These are phyloP conservation scores for Callosobruchus maculatus DNA, from an alignment of 2,888 invertebrate species.

Conservation along the genomic window DNA sequence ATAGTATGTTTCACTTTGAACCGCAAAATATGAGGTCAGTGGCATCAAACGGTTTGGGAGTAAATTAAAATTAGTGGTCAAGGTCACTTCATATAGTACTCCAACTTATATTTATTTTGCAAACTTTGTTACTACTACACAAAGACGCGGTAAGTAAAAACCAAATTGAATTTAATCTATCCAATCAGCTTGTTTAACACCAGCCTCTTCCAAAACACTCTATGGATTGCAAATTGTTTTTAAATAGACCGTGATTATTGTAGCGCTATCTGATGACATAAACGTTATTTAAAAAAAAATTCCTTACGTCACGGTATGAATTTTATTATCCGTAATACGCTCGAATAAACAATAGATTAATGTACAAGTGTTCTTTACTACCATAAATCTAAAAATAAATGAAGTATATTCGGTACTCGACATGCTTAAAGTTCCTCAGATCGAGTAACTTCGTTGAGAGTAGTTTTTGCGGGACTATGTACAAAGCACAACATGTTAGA, in stretches of 20 bases:
- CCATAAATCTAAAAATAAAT: not conserved
- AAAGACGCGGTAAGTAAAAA: no score
- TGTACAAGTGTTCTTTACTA: not conserved
- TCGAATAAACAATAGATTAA: not conserved
- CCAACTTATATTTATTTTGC: no score
- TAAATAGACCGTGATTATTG: no score
- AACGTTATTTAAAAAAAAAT: not conserved
- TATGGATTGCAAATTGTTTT: not conserved
- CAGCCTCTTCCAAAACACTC: not conserved
- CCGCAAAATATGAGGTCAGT: no score
- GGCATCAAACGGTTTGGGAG: no score
- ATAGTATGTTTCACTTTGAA: no score
- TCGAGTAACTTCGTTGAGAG: not conserved
- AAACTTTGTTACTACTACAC: no score
- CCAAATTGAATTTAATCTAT: no score
- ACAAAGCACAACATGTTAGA: no score
- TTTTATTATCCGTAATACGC: not conserved
- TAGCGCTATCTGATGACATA: not conserved
- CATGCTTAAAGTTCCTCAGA: not conserved
- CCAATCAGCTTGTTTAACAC: no score
- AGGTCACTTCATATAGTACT: no score
- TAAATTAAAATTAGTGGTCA: no score
- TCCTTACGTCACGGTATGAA: not conserved
- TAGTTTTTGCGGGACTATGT: not conserved
- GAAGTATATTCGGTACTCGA: not conserved